Evolutionary conservation across 2,113 vertebrate species (phyloP), one percentile per base, ranked within the genome.

Genomic region (Clarias batrachus): DNA sequence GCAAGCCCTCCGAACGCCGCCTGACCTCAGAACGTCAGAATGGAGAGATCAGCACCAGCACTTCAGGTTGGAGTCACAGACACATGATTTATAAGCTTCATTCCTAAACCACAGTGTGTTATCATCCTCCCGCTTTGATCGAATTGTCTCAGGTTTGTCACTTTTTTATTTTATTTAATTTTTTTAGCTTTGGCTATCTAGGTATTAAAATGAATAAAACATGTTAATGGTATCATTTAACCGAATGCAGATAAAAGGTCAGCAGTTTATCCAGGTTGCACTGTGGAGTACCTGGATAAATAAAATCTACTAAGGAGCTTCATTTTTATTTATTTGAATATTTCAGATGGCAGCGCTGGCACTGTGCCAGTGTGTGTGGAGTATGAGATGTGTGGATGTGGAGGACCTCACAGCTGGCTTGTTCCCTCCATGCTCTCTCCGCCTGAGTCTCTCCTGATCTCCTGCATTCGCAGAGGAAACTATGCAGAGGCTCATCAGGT

Each of bases 391-490:
- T 95, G 85, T 33, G 93, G 65, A 77, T 95, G 91, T 78, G 93
- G 88, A 87, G 88, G 30, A 89, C 88, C 90, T 85, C 96, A 92
- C 87, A 97, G 93, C 89, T 93, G 94, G 77, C 92, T 99, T 81
- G 94, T 99, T 81, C 97, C 97, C 9, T 95, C 97, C 93, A 98
- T 99, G 98, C 92, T 99, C 92, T 96, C 98, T 19, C 94, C 97
- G n/a, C 97, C 98, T 0, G 98, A 99, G 92, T 98, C 97, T 14
- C 94, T 99, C 62, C 95, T 99, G 59, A 94, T 96, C 62, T 96
- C 98, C 88, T 99, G 98, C 91, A 95, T 99, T 89, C 94, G 97
- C 76, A 93, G 94, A 65, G 97, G 96, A 52, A 99, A 99, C 94
- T 97, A 97, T 25, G 84, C 96, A 87, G 97, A 99, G 93, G 98